phyloP scores from a whole-genome alignment of 1,140 invertebrate species.

The Acyrthosiphon pisum region DNA sequence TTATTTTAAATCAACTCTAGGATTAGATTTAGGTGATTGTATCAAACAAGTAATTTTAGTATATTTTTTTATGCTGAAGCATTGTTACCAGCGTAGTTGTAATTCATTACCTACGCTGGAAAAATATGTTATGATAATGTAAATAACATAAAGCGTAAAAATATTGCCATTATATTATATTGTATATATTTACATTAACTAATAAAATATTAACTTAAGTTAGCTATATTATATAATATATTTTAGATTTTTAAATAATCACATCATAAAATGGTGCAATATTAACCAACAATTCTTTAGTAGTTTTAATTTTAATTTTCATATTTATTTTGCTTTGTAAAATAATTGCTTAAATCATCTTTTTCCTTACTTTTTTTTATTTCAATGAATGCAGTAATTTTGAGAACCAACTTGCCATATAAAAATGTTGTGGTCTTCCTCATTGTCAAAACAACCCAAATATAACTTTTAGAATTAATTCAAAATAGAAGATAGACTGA shows the following conservation, averaged over 20 bases:
- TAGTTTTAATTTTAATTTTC: slow-evolving; percentile 39
- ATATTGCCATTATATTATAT: slow-evolving; percentile 41
- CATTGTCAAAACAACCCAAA: neutral
- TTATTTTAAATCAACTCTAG: slow-evolving; percentile 42
- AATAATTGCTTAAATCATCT: slow-evolving; percentile 41
- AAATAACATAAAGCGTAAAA: slow-evolving; percentile 46
- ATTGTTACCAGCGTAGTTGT: slow-evolving; percentile 51
- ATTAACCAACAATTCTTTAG: slow-evolving; percentile 41
- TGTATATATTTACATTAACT: slow-evolving; percentile 48
- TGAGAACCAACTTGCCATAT: slow-evolving; percentile 50
- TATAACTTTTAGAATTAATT: slow-evolving; percentile 45
- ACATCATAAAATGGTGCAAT: slow-evolving; percentile 54
- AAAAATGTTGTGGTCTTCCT: slow-evolving; percentile 45
- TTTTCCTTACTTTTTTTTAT: slow-evolving; percentile 11
- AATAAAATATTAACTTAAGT: slow-evolving; percentile 44
- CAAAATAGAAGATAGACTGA: slow-evolving; percentile 55
- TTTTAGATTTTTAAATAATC: slow-evolving; percentile 38
- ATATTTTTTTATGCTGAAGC: slow-evolving; percentile 53
- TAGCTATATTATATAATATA: slow-evolving; percentile 11
- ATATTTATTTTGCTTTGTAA: slow-evolving; percentile 50
- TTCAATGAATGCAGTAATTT: slow-evolving; percentile 18
- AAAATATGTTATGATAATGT: slow-evolving; percentile 52
- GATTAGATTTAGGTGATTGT: slow-evolving; percentile 35
- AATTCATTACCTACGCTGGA: slow-evolving; percentile 32
- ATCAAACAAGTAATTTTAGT: slow-evolving; percentile 45